Evolutionary conservation across 2,888 invertebrate species (phyloP), one percentile per base, ranked within the genome.

Genomic region (Macaria notata): DNA sequence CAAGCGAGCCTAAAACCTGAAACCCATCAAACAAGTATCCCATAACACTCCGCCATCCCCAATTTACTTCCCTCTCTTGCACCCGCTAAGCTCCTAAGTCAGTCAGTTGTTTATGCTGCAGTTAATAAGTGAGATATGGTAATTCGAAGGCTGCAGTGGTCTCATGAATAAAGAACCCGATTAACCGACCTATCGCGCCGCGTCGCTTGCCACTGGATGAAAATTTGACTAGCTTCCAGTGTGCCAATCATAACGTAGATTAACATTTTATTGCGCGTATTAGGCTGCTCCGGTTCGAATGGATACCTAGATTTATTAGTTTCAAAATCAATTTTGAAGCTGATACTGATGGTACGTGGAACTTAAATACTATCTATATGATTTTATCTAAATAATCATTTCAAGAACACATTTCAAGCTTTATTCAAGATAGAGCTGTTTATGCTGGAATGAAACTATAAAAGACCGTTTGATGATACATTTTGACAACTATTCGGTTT

Each of bases 161-260:
- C 74, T 63, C 61, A 65, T 65, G 65, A 65, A 65, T 65, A 61
- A 56, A 60, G 57, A 63, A 65, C 63, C 54, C 57, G 54, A 63
- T 65, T 63, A 65, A 54, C 65, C 61, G 63, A 62, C 56, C 63
- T 61, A 65, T 63, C 61, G 59, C 59, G 58, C 53, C 51, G 46
- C 51, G 52, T 4, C 33, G 5, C 4, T 7, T 3, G 33, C 33
- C 33, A 3, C 33, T 7, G 33, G 7, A 7, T 4, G 33, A 43
- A 19, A 64, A 64, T 61, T 57, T 53, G 53, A 59, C 57, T 57
- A 66, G 65, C 63, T 57, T 49, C 68, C 59, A 66, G 64, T 62
- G 63, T 60, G 73, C 75, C 78, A 77, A 79, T 79, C 78, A 80
- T 79, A 76, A 70, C 70, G 64, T 61, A 68, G 68, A 80, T 80